Conservation (phyloP, 2,113 vertebrate genomes). For the Oriolus oriolus region DNA sequence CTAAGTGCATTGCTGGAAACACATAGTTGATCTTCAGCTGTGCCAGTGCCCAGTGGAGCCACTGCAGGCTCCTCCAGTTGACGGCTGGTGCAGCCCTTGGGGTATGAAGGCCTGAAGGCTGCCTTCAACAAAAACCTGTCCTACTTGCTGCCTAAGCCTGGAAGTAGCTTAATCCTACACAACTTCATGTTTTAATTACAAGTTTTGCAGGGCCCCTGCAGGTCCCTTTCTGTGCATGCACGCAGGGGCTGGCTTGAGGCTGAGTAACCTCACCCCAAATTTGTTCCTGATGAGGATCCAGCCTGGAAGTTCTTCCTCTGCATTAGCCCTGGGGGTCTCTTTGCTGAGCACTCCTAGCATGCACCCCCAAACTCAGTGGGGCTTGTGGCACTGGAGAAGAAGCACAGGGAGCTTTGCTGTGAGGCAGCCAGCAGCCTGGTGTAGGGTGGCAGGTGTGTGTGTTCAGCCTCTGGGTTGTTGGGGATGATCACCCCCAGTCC, state of each 20-base stretch:
- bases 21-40: not conserved
- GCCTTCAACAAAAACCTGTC: not conserved
- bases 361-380: fast-evolving
- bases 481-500: not conserved
- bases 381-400: fast-evolving
- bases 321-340: fast-evolving
- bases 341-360: not conserved
- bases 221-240: not conserved
- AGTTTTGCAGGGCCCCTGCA: not conserved
- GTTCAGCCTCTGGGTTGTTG: fast-evolving
- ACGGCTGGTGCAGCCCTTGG: not conserved
- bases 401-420: fast-evolving
- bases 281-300: not conserved
- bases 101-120: not conserved
- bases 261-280: not conserved
- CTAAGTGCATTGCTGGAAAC: not conserved
- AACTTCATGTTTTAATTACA: not conserved
- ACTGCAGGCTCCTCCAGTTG: not conserved
- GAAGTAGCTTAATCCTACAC: not conserved
- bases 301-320: not conserved
- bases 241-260: not conserved
- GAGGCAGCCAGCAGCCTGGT: not conserved
- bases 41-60: not conserved
- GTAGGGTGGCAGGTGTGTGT: fast-evolving
- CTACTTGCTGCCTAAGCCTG: not conserved